Conservation (phyloP, 2,113 vertebrate genomes). For the Hydrolagus affinis region DNA sequence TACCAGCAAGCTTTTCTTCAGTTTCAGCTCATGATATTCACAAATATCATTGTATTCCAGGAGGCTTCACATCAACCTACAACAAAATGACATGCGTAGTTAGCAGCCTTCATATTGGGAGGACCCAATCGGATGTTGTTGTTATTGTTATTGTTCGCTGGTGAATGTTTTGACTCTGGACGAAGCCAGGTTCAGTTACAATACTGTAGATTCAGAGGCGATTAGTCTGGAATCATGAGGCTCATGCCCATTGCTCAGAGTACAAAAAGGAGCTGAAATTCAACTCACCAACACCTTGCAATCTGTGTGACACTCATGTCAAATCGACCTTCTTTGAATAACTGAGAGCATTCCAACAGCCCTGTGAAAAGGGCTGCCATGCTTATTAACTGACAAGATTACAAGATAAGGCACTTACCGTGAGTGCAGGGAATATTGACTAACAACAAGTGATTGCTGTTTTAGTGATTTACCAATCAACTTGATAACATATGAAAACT, state of each 20-base stretch:
- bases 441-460: background rate
- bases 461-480: background rate
- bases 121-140: too few species aligned
- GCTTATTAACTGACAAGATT: slow-evolving; percentile 10
- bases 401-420: background rate
- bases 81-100: too few species aligned
- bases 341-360: background rate
- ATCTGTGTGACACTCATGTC: background rate
- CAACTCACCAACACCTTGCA: background rate
- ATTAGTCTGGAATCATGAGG: too few species aligned
- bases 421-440: background rate
- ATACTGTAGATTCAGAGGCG: background rate
- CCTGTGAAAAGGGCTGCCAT: background rate
- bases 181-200: background rate
- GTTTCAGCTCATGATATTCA: too few species aligned
- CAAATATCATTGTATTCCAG: too few species aligned
- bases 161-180: background rate
- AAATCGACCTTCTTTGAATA: background rate
- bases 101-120: too few species aligned
- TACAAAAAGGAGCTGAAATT: background rate
- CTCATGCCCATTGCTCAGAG: too few species aligned
- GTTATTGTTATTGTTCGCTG: background rate
- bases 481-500: background rate
- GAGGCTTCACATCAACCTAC: too few species aligned
- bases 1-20: too few species aligned